phyloP scores from a whole-genome alignment of 2,888 invertebrate genomes.

The Drosophila siamana region DNA sequence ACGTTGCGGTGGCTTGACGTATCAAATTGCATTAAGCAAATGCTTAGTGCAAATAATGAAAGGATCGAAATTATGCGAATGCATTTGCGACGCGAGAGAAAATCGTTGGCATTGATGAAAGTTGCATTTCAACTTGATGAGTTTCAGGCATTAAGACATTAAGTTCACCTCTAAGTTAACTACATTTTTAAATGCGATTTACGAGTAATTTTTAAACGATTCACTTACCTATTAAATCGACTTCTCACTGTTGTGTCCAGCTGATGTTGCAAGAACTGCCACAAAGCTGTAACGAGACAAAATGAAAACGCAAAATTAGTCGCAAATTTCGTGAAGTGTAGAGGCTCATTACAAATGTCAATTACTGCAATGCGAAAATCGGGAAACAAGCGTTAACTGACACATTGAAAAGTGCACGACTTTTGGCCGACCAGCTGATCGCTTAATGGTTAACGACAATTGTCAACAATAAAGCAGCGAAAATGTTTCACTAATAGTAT shows the following conservation, averaged over 20 bases:
- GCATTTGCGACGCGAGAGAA: constrained; percentile 12
- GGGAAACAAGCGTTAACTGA: constrained; percentile 40
- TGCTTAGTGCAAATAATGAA: constrained; percentile 46
- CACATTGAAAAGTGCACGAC: constrained; percentile 59
- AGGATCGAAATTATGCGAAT: constrained; percentile 33
- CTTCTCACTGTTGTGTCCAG: not conserved
- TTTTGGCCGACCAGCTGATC: constrained; percentile 46
- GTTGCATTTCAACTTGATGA: constrained; percentile 14
- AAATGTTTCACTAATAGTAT: constrained; percentile 27
- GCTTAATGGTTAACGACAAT: constrained; percentile 57
- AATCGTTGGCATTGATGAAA: not conserved
- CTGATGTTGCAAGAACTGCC: constrained; percentile 25
- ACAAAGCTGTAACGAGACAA: constrained; percentile 28
- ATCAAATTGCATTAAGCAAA: constrained; percentile 32
- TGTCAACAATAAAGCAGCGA: constrained; percentile 15
- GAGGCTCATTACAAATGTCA: constrained; percentile 35
- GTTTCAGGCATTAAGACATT: not conserved
- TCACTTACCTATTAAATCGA: constrained; percentile 33
- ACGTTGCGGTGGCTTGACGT: constrained; percentile 8
- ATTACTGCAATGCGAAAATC: constrained; percentile 39
- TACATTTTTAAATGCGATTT: not conserved
- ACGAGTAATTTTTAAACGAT: not conserved
- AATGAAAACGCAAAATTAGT: not conserved
- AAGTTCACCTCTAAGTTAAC: not conserved
- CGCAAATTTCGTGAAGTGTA: constrained; percentile 19